Evolutionary conservation across 2,113 vertebrate species (phyloP).

Genomic region (Toxotes jaculatrix): DNA sequence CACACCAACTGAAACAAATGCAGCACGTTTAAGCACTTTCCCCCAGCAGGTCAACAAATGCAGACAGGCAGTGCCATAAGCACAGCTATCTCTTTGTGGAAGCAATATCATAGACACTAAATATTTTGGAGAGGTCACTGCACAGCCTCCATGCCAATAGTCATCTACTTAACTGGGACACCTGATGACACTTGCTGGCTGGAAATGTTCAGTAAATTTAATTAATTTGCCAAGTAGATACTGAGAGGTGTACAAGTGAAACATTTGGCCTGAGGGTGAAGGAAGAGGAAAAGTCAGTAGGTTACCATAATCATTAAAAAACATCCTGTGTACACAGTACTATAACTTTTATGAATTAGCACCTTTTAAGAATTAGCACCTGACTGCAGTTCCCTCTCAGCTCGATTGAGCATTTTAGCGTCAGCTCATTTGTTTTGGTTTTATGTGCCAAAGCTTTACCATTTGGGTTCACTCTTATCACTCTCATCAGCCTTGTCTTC

Average conservation of each 20-base stretch:
- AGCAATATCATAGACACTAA: background rate
- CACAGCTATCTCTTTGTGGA: constrained; percentile 1
- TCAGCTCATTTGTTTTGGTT: background rate
- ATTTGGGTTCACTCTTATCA: background rate
- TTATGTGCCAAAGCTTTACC: background rate
- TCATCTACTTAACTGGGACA: constrained; percentile 10
- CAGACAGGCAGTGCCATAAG: constrained; percentile 10
- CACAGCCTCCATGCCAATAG: background rate
- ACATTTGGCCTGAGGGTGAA: background rate
- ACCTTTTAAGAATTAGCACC: background rate
- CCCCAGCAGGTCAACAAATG: constrained; percentile 11
- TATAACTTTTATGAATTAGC: no score
- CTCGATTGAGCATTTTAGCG: background rate
- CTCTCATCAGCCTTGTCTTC: background rate
- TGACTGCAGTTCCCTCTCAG: background rate
- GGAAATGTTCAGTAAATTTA: constrained; percentile 14
- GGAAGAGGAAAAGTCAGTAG: constrained; percentile 14
- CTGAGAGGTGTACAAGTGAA: constrained; percentile 30
- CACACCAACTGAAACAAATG: constrained; percentile 44
- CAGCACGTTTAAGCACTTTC: constrained; percentile 21
- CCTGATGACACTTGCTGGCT: constrained; percentile 4
- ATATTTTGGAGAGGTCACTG: background rate
- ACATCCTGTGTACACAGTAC: background rate
- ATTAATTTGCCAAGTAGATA: constrained; percentile 11
- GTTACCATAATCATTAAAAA: constrained; percentile 4